Evolutionary conservation across 2,888 invertebrate genomes (phyloP).

Genomic region (Panopea generosa): DNA sequence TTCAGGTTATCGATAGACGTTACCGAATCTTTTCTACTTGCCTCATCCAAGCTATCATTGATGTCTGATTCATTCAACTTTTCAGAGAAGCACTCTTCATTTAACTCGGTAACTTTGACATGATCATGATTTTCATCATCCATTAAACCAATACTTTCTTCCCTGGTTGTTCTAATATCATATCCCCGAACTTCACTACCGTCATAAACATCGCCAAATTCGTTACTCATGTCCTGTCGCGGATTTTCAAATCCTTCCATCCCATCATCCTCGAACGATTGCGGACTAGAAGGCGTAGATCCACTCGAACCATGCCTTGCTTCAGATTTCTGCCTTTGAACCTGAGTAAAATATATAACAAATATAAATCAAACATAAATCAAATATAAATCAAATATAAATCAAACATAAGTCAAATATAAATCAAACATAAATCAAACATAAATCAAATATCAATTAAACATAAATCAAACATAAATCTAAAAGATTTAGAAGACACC

Average conservation of each 20-base stretch:
- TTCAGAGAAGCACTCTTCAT: neutral
- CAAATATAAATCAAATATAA: too few relatives aligned
- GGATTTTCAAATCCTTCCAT: constrained; percentile 30
- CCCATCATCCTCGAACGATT: constrained; percentile 54
- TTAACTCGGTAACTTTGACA: neutral
- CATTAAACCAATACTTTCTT: neutral
- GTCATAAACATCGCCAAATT: neutral
- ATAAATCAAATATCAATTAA: too few relatives aligned
- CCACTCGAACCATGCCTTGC: constrained; percentile 51
- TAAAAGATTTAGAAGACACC: too few relatives aligned
- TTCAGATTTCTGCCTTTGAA: constrained; percentile 69
- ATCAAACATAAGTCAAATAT: too few relatives aligned
- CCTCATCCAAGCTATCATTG: constrained; percentile 7
- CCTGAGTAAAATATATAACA: constrained; percentile 27
- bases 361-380: too few relatives aligned
- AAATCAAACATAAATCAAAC: too few relatives aligned
- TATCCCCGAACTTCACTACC: neutral
- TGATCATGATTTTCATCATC: neutral
- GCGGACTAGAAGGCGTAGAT: constrained; percentile 50
- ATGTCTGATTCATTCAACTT: neutral
- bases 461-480: too few relatives aligned
- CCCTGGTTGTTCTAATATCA: neutral
- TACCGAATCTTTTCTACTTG: constrained; percentile 25
- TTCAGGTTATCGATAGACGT: constrained; percentile 23
- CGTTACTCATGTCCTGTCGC: neutral